Conservation (phyloP, 2,113 vertebrate genomes). For the Elgaria multicarinata region DNA sequence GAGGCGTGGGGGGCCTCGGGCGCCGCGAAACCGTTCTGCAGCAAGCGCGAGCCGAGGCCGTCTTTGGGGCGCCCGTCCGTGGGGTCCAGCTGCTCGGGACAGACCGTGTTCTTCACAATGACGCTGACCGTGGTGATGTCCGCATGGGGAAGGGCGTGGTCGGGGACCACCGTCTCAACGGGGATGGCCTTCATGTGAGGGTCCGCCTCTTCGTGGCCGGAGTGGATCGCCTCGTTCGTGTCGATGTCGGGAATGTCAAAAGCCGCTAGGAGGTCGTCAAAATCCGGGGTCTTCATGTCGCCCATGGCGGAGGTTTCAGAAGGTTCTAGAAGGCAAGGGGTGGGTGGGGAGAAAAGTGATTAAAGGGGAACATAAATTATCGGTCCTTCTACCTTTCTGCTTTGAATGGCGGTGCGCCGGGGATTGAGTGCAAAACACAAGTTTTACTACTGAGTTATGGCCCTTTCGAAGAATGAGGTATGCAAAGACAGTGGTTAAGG, state of each 20-base stretch:
- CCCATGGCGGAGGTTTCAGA: slow-evolving; percentile 81
- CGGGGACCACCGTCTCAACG: slow-evolving; percentile 57
- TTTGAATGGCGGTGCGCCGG: too few relatives aligned
- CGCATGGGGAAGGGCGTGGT: slow-evolving; percentile 65
- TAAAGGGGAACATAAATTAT: neutral
- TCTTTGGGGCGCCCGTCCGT: slow-evolving; percentile 37
- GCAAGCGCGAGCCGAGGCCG: slow-evolving; percentile 36
- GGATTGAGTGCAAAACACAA: too few relatives aligned
- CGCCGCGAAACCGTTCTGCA: slow-evolving; percentile 79
- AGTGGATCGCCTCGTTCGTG: slow-evolving; percentile 92
- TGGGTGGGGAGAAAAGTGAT: neutral
- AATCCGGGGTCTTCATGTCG: slow-evolving; percentile 99
- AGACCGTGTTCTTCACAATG: slow-evolving; percentile 94
- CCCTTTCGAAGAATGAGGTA: too few relatives aligned
- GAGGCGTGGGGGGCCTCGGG: slow-evolving; percentile 57
- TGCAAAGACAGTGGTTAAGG: too few relatives aligned
- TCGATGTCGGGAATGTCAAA: slow-evolving; percentile 99
- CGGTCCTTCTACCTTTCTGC: too few relatives aligned
- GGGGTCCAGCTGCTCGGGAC: slow-evolving; percentile 81
- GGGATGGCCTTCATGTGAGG: slow-evolving; percentile 67
- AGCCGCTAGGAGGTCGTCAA: slow-evolving; percentile 95
- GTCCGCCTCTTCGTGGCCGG: slow-evolving; percentile 84
- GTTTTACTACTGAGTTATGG: too few relatives aligned
- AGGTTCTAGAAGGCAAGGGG: neutral
- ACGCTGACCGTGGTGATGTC: slow-evolving; percentile 91